phyloP scores from a whole-genome alignment of 2,113 vertebrate genomes.

The Entomyzon cyanotis region DNA sequence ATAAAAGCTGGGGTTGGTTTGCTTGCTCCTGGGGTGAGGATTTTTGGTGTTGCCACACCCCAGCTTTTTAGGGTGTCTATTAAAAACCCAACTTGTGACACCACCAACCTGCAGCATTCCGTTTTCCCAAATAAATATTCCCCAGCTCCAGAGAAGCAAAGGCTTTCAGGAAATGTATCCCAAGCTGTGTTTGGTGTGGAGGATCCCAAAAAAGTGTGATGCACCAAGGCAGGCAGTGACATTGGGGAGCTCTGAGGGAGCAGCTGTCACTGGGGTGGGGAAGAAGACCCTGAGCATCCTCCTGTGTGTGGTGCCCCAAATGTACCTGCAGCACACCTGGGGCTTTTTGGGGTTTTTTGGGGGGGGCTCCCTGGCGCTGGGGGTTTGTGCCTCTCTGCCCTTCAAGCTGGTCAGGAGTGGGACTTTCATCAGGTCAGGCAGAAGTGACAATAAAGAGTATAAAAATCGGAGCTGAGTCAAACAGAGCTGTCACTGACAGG shows the following conservation, averaged over 20 bases:
- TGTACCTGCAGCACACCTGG: accelerated
- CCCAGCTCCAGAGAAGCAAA: background rate
- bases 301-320: background rate
- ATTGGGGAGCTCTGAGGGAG: background rate
- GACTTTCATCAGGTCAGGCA: background rate
- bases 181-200: background rate
- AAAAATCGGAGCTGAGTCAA: background rate
- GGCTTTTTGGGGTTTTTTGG: background rate
- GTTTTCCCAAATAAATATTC: background rate
- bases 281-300: background rate
- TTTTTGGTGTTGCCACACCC: background rate
- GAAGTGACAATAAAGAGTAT: background rate
- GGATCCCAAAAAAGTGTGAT: background rate
- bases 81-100: background rate
- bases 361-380: background rate
- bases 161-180: background rate
- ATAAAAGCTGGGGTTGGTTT: background rate
- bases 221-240: background rate
- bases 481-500: background rate
- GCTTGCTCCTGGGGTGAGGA: background rate
- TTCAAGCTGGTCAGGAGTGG: background rate
- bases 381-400: background rate
- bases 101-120: background rate
- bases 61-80: background rate
- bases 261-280: background rate